Percentiles rank a stretch among this genome's conserved stretches.
Conservation (phyloP, 2,797 vertebrate genomes). For the Hafferia zeledoni region DNA sequence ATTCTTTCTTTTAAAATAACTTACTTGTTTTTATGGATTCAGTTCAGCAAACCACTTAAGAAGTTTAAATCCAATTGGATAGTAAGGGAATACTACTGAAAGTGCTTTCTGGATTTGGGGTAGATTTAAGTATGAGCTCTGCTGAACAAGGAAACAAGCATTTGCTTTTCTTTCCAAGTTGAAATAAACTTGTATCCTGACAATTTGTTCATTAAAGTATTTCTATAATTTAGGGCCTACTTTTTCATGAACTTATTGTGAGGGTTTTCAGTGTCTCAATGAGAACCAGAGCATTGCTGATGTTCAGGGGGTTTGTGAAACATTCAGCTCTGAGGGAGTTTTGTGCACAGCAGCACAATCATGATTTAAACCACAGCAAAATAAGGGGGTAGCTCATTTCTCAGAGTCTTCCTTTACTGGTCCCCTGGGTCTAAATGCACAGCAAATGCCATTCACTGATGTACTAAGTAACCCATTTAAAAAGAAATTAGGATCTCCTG, state of each 20-base stretch:
- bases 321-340: background rate
- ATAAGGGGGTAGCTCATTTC: background rate
- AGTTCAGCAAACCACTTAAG: constrained; percentile 22
- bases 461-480: background rate
- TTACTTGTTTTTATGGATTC: constrained; percentile 30
- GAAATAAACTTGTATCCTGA: background rate
- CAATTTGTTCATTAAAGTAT: background rate
- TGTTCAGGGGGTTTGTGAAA: background rate
- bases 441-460: background rate
- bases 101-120: background rate
- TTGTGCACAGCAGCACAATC: background rate
- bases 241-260: background rate
- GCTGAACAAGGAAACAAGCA: background rate
- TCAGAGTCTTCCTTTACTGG: background rate
- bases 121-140: background rate
- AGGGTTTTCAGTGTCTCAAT: background rate
- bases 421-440: background rate
- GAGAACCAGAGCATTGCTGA: background rate
- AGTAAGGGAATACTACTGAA: background rate
- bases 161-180: background rate
- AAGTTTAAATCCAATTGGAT: background rate
- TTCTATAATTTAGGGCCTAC: background rate
- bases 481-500: background rate
- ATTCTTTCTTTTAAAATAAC: constrained; percentile 22
- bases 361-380: background rate